phyloP scores from a whole-genome alignment of 1,140 invertebrate species.

The Penaeus vannamei region DNA sequence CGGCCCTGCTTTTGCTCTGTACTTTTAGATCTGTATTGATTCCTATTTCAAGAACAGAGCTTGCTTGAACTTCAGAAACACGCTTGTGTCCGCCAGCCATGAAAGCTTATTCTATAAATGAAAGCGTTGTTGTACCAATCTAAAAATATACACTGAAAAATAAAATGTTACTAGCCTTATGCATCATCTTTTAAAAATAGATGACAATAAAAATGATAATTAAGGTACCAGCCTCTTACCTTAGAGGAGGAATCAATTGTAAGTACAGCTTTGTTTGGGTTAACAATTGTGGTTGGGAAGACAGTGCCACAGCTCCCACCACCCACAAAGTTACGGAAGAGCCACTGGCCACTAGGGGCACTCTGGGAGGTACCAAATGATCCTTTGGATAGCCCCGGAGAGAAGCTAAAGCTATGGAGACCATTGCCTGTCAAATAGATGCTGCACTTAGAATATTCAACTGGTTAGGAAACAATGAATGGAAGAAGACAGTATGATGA shows the following conservation, averaged over 20 bases:
- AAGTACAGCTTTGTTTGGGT: slow-evolving; percentile 56
- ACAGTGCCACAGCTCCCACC: slow-evolving; percentile 19
- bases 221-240: neutral
- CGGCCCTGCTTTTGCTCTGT: too few relatives aligned
- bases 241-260: slow-evolving; percentile 47
- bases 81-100: too few relatives aligned
- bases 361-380: slow-evolving; percentile 39
- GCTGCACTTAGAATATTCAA: too few relatives aligned
- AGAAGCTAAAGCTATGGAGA: slow-evolving; percentile 61
- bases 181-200: too few relatives aligned
- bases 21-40: too few relatives aligned
- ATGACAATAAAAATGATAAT: neutral
- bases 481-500: too few relatives aligned
- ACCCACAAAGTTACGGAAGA: slow-evolving; percentile 50
- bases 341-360: slow-evolving; percentile 33
- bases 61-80: too few relatives aligned
- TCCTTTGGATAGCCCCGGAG: slow-evolving; percentile 45
- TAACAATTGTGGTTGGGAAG: slow-evolving; percentile 34
- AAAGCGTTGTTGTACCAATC: too few relatives aligned
- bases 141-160: neutral
- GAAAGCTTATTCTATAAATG: too few relatives aligned
- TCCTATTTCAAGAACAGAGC: too few relatives aligned
- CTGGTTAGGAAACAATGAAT: too few relatives aligned
- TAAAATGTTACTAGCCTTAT: too few relatives aligned
- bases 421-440: slow-evolving; percentile 43